Evolutionary conservation across 1,140 invertebrate species (phyloP), one percentile per base, ranked within the genome.

Genomic region (Leptopilina boulardi): DNA sequence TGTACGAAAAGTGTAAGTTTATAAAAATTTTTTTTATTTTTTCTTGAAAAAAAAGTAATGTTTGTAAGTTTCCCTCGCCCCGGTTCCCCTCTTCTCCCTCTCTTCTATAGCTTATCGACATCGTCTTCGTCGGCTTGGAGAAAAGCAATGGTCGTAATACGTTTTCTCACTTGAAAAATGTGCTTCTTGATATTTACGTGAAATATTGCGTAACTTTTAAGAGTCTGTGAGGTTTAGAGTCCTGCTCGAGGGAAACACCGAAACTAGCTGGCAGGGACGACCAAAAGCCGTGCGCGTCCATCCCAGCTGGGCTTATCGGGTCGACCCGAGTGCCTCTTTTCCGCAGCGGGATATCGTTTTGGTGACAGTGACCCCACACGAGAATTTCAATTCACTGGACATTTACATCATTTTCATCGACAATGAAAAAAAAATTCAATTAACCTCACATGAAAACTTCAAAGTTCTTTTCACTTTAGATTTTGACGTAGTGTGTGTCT

Each of bases 181-280:
- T 82, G 76, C 76, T 77, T 76, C 77, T 76, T 30, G 23, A 15
- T 82, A 82, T 82, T 82, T 82, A 79, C 74, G 71, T 59, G 75
- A 76, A 79, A 77, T 78, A 82, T 82, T 82, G 80, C 80, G 80
- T 80, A 82, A 82, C 80, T 42, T 75, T 47, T 54, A 30, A 59
- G 74, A 78, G 44, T 26, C 56, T 23, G 56, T 26, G 21, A 26
- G 21, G 44, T 47, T 47, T 47, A 66, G 56, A 66, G 59, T 66
- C 59, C 59, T 15, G 71, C 42, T 59, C 54, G 73, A 56, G 18
- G 66, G 59, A 47, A 21, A 23, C 54, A 44, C 59, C 26, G 59
- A 66, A 66, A 66, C 59, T 59, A 19, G 54, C 54, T 66, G 59
- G 47, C 47, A 51, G 47, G 47, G 15, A 51, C 47, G 47, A 51